Conservation (phyloP, 2,113 vertebrate genomes). For the Sinocyclocheilus anophthalmus region DNA sequence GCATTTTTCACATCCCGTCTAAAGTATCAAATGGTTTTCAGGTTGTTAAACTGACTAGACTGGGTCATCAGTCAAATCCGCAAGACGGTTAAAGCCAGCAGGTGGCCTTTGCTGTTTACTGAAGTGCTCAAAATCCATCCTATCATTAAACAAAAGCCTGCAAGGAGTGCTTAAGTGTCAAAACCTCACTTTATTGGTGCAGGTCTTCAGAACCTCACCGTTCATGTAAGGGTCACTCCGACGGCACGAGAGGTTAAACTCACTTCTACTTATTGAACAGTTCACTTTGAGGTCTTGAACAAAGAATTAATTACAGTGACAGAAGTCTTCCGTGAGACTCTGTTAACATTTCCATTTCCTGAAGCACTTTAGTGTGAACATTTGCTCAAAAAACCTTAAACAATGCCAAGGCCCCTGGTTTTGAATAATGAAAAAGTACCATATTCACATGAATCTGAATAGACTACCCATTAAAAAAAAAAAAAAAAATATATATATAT, state of each 20-base stretch:
- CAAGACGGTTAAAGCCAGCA: constrained; percentile 18
- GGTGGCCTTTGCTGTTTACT: constrained; percentile 42
- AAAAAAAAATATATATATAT: too few relatives aligned
- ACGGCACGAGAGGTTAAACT: neutral
- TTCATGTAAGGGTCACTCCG: neutral
- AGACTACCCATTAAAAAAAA: too few relatives aligned
- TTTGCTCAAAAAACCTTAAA: too few relatives aligned
- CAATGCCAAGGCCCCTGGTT: too few relatives aligned
- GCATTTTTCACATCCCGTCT: neutral
- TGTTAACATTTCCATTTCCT: neutral
- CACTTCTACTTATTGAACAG: too few relatives aligned
- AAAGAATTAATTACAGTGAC: neutral
- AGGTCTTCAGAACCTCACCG: neutral
- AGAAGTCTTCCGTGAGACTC: neutral
- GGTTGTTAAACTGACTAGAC: constrained; percentile 37
- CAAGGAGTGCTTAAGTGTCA: neutral
- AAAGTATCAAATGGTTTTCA: constrained; percentile 19
- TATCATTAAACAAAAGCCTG: constrained; percentile 33
- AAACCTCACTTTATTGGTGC: neutral
- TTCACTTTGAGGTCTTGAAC: neutral
- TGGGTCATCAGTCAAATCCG: constrained; percentile 49
- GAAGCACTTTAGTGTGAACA: too few relatives aligned
- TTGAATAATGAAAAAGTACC: too few relatives aligned
- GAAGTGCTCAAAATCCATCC: constrained; percentile 41
- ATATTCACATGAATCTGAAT: too few relatives aligned